Conservation (phyloP, 2,797 vertebrate genomes). For the Eulemur mongoz region DNA sequence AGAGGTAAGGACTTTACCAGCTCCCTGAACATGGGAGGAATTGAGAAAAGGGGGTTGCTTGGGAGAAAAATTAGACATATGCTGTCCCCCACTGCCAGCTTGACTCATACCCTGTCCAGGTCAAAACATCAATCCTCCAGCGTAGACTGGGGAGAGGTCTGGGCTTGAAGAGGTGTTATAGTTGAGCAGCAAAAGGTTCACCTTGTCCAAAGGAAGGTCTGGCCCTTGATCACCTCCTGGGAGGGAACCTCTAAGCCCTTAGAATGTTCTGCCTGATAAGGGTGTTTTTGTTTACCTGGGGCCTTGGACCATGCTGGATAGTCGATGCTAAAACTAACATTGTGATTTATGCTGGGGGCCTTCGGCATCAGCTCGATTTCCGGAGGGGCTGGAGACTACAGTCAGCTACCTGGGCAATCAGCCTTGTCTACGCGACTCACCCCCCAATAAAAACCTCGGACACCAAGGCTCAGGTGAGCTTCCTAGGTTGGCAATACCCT, state of each 20-base stretch:
- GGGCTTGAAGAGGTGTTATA: background rate
- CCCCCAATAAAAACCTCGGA: background rate
- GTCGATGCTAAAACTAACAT: no score
- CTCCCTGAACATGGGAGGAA: background rate
- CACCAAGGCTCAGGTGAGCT: background rate
- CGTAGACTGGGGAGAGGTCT: background rate
- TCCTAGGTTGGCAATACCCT: background rate
- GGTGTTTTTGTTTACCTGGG: background rate
- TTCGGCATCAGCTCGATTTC: background rate
- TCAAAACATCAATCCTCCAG: background rate
- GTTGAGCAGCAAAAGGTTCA: background rate
- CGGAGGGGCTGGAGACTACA: background rate
- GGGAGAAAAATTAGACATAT: background rate
- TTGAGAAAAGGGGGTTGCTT: background rate
- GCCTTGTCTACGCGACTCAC: accelerated
- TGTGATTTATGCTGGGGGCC: background rate
- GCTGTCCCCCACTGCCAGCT: no score
- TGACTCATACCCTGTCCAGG: background rate
- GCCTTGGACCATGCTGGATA: background rate
- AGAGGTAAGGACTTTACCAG: background rate
- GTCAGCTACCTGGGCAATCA: background rate
- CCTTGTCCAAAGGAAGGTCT: background rate
- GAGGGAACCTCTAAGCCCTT: background rate
- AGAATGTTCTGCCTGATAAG: background rate
- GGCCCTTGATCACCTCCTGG: background rate